A percentile compares a stretch with the other conserved stretches of the same genome.
Conservation (phyloP, 53 echinoderm and acorn worm genomes). For the Zoroaster sp. region DNA sequence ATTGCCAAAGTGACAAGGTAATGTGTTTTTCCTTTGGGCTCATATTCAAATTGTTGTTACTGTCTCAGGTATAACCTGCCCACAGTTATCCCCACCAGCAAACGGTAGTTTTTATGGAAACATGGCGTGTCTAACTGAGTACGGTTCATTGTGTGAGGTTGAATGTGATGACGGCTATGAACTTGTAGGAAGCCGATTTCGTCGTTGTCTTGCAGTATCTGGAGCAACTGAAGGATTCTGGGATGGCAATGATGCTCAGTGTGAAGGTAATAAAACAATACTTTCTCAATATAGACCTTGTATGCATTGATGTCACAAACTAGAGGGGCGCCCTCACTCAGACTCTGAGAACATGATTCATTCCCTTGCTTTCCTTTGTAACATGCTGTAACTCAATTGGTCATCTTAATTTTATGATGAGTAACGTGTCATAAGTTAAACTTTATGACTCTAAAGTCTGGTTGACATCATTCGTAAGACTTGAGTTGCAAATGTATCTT, state of each 20-base stretch:
- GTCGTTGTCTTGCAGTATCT: constrained; percentile 42
- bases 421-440: no score
- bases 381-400: no score
- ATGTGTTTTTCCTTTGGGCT: no score
- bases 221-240: constrained; percentile 55
- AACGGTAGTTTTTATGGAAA: constrained; percentile 26
- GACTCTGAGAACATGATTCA: neutral
- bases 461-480: no score
- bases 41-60: no score
- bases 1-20: neutral
- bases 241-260: constrained; percentile 57
- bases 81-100: constrained; percentile 19
- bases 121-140: constrained; percentile 17
- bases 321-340: neutral
- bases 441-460: no score
- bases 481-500: no score
- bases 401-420: no score
- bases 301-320: neutral
- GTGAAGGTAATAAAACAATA: constrained; percentile 31
- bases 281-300: neutral
- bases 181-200: constrained; percentile 37
- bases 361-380: neutral
- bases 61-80: constrained; percentile 28
- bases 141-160: constrained; percentile 61
- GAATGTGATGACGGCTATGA: constrained; percentile 56